A percentile compares a stretch with the other conserved stretches of the same genome.
Conservation (phyloP, 2,113 vertebrate species). For the Chionis minor region DNA sequence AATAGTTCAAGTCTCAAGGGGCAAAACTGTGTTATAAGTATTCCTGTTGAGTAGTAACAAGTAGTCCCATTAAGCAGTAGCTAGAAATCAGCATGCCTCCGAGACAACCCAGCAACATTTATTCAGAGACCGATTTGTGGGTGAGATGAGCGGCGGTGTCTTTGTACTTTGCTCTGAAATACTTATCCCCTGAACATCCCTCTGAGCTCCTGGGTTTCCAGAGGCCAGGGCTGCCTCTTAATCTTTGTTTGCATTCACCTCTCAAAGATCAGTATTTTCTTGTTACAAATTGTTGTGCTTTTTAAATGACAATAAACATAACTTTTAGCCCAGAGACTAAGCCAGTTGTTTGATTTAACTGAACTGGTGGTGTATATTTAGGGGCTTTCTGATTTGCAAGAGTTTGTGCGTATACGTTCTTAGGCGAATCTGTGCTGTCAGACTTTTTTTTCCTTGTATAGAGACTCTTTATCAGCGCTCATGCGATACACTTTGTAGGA, state of each 20-base stretch:
- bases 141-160: not conserved
- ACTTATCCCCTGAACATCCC: slow-evolving; percentile 31
- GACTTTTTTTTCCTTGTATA: not conserved
- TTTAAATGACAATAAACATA: slow-evolving; percentile 21
- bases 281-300: slow-evolving; percentile 34
- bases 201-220: not conserved
- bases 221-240: slow-evolving; percentile 48
- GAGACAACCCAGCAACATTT: slow-evolving; percentile 18
- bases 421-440: slow-evolving; percentile 16
- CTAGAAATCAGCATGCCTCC: slow-evolving; percentile 44
- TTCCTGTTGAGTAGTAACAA: slow-evolving; percentile 42
- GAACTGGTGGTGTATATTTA: not conserved
- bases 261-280: slow-evolving; percentile 41
- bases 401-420: not conserved
- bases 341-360: slow-evolving; percentile 20
- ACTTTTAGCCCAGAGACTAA: not conserved
- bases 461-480: not conserved
- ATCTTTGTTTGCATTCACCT: slow-evolving; percentile 52
- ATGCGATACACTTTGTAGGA: not conserved
- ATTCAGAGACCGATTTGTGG: slow-evolving; percentile 22
- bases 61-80: slow-evolving; percentile 42
- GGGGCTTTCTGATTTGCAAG: not conserved
- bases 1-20: slow-evolving; percentile 32
- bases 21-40: slow-evolving; percentile 33
- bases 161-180: slow-evolving; percentile 53